These are phyloP conservation scores for Protaetia brevitarsis DNA, from an alignment of 1,140 invertebrate genomes.

Conservation along the genomic window DNA sequence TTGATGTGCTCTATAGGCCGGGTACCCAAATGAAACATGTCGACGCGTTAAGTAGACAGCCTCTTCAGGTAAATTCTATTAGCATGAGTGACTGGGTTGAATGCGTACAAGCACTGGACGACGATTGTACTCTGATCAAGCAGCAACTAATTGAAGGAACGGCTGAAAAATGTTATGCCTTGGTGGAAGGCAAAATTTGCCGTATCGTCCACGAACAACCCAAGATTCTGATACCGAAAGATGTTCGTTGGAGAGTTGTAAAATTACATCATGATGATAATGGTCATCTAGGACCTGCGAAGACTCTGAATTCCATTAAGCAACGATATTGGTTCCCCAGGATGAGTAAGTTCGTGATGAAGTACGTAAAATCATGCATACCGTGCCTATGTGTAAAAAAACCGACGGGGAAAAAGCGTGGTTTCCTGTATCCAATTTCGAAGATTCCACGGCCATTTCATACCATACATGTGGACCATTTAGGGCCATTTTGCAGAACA, in stretches of 20 bases:
- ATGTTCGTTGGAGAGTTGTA: constrained; percentile 36
- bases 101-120: neutral
- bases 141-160: neutral
- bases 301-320: constrained; percentile 34
- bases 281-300: constrained; percentile 37
- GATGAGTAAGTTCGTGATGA: constrained; percentile 35
- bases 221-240: constrained; percentile 29
- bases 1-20: no score
- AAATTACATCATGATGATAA: constrained; percentile 41
- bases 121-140: neutral
- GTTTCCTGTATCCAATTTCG: constrained; percentile 38
- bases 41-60: no score
- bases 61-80: neutral
- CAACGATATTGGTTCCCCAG: constrained; percentile 40
- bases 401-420: constrained; percentile 36
- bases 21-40: no score
- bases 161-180: neutral
- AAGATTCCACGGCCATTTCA: constrained; percentile 39
- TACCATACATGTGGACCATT: constrained; percentile 42
- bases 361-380: constrained; percentile 35
- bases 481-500: no score
- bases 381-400: constrained; percentile 39
- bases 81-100: neutral
- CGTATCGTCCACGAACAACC: neutral
- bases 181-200: constrained; percentile 11